phyloP scores from a whole-genome alignment of 1,140 invertebrate species.

The Sinonovacula constricta region DNA sequence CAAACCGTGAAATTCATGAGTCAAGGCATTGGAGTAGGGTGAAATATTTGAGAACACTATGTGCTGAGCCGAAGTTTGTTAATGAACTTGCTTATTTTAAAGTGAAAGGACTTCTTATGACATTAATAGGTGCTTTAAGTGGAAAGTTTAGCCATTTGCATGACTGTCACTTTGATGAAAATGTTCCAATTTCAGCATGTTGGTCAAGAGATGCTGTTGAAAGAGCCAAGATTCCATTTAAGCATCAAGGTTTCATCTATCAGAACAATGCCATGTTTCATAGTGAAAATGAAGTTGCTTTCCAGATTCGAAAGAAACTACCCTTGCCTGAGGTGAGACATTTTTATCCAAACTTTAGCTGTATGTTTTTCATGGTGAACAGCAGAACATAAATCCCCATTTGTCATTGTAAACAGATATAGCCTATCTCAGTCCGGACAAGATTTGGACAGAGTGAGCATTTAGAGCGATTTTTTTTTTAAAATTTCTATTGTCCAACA shows the following conservation, averaged over 20 bases:
- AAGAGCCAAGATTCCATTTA: slow-evolving; percentile 11
- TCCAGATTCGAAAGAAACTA: slow-evolving; percentile 52
- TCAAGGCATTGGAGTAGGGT: not conserved
- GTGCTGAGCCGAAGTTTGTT: not conserved
- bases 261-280: slow-evolving; percentile 23
- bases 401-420: no score
- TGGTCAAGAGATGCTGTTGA: slow-evolving; percentile 62
- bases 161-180: slow-evolving; percentile 62
- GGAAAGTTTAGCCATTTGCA: slow-evolving; percentile 56
- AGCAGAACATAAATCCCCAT: no score
- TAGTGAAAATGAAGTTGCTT: slow-evolving; percentile 48
- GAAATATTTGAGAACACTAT: not conserved
- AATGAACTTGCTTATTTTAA: not conserved
- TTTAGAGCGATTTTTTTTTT: no score
- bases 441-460: no score
- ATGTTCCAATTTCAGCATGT: slow-evolving; percentile 61
- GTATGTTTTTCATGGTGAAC: no score
- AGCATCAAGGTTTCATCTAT: not conserved
- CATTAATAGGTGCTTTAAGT: slow-evolving; percentile 43
- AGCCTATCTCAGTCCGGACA: no score
- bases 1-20: not conserved
- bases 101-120: slow-evolving; percentile 40
- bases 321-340: slow-evolving; percentile 62
- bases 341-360: no score
- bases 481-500: no score